These are phyloP conservation scores for Agrotis puta DNA, from an alignment of 2,888 invertebrate species.

Conservation along the genomic window DNA sequence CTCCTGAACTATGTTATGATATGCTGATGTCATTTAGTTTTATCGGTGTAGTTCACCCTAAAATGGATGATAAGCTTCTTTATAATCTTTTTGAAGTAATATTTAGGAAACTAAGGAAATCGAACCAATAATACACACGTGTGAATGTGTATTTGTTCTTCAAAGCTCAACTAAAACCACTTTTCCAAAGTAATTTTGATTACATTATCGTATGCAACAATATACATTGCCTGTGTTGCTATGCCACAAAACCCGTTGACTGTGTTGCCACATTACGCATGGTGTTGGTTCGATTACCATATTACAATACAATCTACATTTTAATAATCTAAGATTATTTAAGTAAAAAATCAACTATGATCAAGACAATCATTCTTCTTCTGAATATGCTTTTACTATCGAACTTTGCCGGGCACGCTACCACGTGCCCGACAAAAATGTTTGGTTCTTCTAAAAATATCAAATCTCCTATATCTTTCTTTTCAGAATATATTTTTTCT, in stretches of 20 bases:
- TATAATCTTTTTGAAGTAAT: constrained; percentile 6
- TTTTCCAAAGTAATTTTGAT: not conserved
- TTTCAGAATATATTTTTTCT: not conserved
- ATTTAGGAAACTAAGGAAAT: constrained; percentile 1
- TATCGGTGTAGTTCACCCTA: no score
- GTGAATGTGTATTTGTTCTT: not conserved
- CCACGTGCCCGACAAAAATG: not conserved
- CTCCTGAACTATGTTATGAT: no score
- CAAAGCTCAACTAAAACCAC: no score
- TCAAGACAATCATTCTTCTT: constrained; percentile 11
- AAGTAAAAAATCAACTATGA: constrained; percentile 13
- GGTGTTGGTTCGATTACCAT: constrained; percentile 28
- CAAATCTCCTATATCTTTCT: no score
- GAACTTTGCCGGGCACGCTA: constrained; percentile 22
- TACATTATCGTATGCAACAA: not conserved
- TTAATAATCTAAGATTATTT: constrained; percentile 1
- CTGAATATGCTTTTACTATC: not conserved
- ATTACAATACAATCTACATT: not conserved
- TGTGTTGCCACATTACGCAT: not conserved
- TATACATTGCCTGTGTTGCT: not conserved
- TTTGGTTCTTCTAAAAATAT: not conserved
- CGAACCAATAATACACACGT: constrained; percentile 3
- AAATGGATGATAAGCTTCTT: constrained; percentile 20
- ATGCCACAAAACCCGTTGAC: not conserved
- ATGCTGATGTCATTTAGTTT: no score